These are phyloP conservation scores for Lordiphosa stackelbergi DNA, from an alignment of 1,140 invertebrate genomes.

Conservation along the genomic window DNA sequence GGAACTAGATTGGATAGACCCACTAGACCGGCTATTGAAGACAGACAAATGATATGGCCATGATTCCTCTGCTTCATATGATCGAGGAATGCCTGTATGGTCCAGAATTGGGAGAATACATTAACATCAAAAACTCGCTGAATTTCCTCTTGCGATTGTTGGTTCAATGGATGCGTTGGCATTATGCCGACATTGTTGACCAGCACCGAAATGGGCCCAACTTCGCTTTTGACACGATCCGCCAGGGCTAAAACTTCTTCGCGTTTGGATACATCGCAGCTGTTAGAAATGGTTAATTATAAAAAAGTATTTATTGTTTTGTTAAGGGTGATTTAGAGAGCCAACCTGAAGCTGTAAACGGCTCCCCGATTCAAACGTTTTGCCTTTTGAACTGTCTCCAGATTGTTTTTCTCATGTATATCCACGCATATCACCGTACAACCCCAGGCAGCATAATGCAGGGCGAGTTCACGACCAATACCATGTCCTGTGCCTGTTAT, in stretches of 20 bases:
- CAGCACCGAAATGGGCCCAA: conserved; percentile 83
- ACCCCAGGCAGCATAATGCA: conserved; percentile 87
- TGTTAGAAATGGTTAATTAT: conserved; percentile 47
- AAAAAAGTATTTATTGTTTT: neutral
- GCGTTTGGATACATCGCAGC: conserved; percentile 84
- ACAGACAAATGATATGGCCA: conserved; percentile 89
- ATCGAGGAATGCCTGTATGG: conserved; percentile 86
- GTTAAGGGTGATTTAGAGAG: neutral
- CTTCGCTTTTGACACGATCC: conserved; percentile 80
- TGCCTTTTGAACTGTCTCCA: conserved; percentile 82
- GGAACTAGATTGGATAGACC: conserved; percentile 86
- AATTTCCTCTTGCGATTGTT: conserved; percentile 81
- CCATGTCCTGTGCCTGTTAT: conserved; percentile 95
- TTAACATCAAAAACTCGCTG: conserved; percentile 84
- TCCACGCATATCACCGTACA: conserved; percentile 92
- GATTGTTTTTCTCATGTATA: conserved; percentile 86
- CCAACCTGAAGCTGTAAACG: conserved; percentile 80
- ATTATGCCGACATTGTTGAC: conserved; percentile 90
- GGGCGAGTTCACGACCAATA: conserved; percentile 89
- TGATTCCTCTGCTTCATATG: conserved; percentile 84
- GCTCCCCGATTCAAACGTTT: conserved; percentile 77
- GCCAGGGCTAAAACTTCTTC: conserved; percentile 80
- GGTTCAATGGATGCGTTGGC: conserved; percentile 81
- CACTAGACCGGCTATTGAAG: conserved; percentile 86
- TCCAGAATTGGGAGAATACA: conserved; percentile 86